Conservation (phyloP, 2,113 vertebrate genomes). For the Menura novaehollandiae region DNA sequence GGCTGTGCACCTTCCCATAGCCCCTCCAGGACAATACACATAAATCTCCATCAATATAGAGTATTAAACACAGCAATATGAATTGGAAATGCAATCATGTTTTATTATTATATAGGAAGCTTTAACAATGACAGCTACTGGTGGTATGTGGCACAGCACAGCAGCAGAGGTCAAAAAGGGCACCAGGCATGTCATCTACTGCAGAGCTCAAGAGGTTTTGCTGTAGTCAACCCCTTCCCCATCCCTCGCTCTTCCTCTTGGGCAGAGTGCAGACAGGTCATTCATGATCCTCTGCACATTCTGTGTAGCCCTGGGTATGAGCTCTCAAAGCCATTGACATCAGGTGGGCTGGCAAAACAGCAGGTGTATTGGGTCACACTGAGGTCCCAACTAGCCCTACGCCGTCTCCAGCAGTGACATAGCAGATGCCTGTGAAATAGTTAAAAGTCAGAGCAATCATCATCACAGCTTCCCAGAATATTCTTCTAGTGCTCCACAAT, state of each 20-base stretch:
- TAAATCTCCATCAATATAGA: neutral
- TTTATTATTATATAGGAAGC: neutral
- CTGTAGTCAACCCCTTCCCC: neutral
- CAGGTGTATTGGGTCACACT: neutral
- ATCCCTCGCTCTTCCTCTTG: neutral
- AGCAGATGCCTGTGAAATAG: neutral
- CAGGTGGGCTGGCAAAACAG: neutral
- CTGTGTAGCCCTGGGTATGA: neutral
- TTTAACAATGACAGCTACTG: neutral
- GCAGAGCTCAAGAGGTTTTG: neutral
- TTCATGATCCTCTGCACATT: neutral
- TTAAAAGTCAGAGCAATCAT: neutral
- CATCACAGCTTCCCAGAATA: neutral
- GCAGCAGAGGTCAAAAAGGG: neutral
- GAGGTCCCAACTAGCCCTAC: neutral
- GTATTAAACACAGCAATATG: neutral
- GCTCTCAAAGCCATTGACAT: neutral
- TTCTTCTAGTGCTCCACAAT: neutral
- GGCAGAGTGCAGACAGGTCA: neutral
- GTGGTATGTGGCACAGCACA: neutral
- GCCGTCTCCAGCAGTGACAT: accelerated
- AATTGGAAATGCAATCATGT: neutral
- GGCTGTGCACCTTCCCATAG: neutral
- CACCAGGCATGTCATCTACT: neutral
- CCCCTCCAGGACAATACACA: neutral